These are phyloP conservation scores for Neosalanx taihuensis DNA, from an alignment of 2,797 vertebrate genomes.

Conservation along the genomic window DNA sequence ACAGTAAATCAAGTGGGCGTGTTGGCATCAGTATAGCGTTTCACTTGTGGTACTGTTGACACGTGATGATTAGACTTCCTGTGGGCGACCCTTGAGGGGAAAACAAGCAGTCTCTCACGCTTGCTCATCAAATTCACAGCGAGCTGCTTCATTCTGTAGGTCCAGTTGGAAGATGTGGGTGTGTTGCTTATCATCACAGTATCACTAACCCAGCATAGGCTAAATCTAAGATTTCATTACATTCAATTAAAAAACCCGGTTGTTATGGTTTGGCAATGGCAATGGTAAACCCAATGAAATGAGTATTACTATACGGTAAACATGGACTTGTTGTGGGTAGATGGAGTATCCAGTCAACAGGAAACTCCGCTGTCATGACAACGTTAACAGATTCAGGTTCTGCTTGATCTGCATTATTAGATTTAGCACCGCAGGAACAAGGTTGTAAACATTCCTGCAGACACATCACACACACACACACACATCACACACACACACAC, in stretches of 20 bases:
- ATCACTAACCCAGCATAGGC: neutral
- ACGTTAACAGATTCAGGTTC: neutral
- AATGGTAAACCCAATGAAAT: neutral
- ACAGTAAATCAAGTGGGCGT: too few relatives aligned
- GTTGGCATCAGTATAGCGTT: too few relatives aligned
- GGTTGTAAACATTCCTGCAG: neutral
- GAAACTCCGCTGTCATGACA: conserved; percentile 10
- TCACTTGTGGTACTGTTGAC: neutral
- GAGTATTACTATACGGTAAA: neutral
- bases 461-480: too few relatives aligned
- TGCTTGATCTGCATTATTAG: conserved; percentile 2
- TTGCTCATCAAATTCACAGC: neutral
- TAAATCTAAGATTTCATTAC: neutral
- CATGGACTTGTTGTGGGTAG: conserved; percentile 4
- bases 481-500: too few relatives aligned
- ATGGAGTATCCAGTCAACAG: conserved; percentile 35
- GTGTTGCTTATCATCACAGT: neutral
- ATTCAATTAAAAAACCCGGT: neutral
- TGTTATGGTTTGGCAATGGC: conserved; percentile 17
- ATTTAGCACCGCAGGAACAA: neutral
- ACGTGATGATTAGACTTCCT: neutral
- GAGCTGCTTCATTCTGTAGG: neutral
- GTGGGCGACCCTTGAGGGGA: neutral
- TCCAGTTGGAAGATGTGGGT: too few relatives aligned
- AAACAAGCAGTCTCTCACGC: neutral